Evolutionary conservation across 2,888 invertebrate genomes (phyloP), one percentile per base, ranked within the genome.

Genomic region (Acholoe squamosa): DNA sequence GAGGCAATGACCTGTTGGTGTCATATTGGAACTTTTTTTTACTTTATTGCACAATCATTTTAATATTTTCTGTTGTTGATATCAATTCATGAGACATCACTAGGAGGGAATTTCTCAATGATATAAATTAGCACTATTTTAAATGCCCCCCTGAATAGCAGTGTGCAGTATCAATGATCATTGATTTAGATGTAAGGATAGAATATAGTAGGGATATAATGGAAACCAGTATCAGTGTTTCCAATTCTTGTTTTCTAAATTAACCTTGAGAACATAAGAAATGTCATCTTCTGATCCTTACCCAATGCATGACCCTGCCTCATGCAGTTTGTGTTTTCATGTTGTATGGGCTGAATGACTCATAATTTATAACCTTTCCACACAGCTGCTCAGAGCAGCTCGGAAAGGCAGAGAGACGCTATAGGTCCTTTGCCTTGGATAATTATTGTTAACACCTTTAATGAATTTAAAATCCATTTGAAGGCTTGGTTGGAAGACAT

Each of bases 371-470:
- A 71, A 71, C 71, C 71, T 71, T 71, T 71, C 71, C 71, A 28
- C 1, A 25, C 16, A n/a, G 71, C 25, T 71, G 71, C 71, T 28
- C 28, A 71, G 28, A 71, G 31, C 19, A 7, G 43, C 43, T 43
- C 43, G 10, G 43, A 10, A 61, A 61, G 61, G 14, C 61, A 12
- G 12, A 19, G 22, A 61, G 19, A 7, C 3, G 19, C 61, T n/a
- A 3, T 3, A n/a, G n/a, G 12, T 61, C n/a, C 61, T 61, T n/a
- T 61, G 61, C 22, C 3, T n/a, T 28, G 0, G 3, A 28, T 71
- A 71, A 71, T 71, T 71, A 25, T 71, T 71, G 71, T 71, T 71
- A 28, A 71, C 71, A 71, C 31, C 25, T 28, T 71, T 71, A 71
- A 71, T 71, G 71, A 71, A 61, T n/a, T 71, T 71, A 19, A 14